Evolutionary conservation across 2,888 invertebrate genomes (phyloP).

Genomic region (Omphaloscelis lunosa): DNA sequence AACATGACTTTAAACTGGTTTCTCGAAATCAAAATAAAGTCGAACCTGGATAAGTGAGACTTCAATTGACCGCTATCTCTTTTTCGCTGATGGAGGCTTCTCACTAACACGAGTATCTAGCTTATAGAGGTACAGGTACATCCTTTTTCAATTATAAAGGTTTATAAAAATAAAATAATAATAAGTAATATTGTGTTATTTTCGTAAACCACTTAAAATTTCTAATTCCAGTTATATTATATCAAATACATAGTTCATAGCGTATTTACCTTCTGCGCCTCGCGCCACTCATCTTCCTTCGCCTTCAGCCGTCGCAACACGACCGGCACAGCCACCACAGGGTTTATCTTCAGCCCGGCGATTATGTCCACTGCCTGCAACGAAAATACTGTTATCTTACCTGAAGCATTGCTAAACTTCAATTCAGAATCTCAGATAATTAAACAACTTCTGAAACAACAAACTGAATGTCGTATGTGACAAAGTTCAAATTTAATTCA

Average conservation of each 20-base stretch:
- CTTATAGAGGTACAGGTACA: no score
- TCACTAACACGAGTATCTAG: no score
- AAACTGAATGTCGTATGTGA: not conserved
- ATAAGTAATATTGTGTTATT: no score
- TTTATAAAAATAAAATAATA: no score
- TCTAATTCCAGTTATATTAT: no score
- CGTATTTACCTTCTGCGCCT: slow-evolving; percentile 95
- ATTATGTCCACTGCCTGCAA: slow-evolving; percentile 96
- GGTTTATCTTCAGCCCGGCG: slow-evolving; percentile 98
- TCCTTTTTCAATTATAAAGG: no score
- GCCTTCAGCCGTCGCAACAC: slow-evolving; percentile 97
- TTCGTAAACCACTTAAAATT: no score
- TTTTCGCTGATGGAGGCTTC: no score
- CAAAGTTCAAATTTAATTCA: not conserved
- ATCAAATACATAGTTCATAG: not conserved
- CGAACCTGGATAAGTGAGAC: no score
- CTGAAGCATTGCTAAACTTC: not conserved
- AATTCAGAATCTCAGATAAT: slow-evolving; percentile 11
- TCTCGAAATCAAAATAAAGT: no score
- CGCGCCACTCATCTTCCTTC: slow-evolving; percentile 99
- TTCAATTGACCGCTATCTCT: no score
- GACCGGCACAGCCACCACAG: slow-evolving; percentile 97
- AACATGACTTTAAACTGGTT: no score
- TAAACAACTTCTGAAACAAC: not conserved
- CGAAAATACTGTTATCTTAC: not conserved